phyloP scores from a whole-genome alignment of 1,140 invertebrate species.

The Eurosta solidaginis region DNA sequence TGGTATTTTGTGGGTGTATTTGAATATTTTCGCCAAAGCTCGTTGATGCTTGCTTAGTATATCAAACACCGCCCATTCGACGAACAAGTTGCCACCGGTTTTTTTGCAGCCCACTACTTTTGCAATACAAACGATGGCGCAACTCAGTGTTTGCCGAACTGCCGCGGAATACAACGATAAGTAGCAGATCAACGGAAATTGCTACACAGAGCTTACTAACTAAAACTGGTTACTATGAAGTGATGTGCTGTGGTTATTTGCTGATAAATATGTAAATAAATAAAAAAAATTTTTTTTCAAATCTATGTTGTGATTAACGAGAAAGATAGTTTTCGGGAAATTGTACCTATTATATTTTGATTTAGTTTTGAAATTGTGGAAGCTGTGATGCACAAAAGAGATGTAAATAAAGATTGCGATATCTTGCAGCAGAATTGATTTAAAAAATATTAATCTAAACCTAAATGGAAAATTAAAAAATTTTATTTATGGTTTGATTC shows the following conservation, averaged over 20 bases:
- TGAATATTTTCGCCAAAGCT: not conserved
- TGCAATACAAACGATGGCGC: not conserved
- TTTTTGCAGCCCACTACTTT: not conserved
- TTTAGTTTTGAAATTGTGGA: too few relatives aligned
- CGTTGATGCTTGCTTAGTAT: not conserved
- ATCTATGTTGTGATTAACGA: not conserved
- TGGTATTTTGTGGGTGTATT: not conserved
- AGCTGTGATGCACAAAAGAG: too few relatives aligned
- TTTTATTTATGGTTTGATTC: too few relatives aligned
- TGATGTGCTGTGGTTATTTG: too few relatives aligned
- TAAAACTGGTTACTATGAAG: not conserved
- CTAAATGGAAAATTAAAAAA: too few relatives aligned
- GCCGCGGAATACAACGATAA: not conserved
- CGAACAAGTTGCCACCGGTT: slow-evolving; percentile 3
- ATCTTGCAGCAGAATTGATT: not conserved
- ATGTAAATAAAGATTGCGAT: not conserved
- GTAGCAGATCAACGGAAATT: not conserved
- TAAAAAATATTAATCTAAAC: not conserved
- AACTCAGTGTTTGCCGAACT: slow-evolving; percentile 14
- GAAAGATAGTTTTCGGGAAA: too few relatives aligned
- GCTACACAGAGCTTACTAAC: not conserved
- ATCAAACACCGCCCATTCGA: not conserved
- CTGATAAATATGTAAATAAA: not conserved
- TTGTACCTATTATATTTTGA: too few relatives aligned
- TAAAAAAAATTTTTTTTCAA: too few relatives aligned